These are phyloP conservation scores for Eupithecia abbreviata DNA, from an alignment of 2,888 invertebrate species.

Conservation along the genomic window DNA sequence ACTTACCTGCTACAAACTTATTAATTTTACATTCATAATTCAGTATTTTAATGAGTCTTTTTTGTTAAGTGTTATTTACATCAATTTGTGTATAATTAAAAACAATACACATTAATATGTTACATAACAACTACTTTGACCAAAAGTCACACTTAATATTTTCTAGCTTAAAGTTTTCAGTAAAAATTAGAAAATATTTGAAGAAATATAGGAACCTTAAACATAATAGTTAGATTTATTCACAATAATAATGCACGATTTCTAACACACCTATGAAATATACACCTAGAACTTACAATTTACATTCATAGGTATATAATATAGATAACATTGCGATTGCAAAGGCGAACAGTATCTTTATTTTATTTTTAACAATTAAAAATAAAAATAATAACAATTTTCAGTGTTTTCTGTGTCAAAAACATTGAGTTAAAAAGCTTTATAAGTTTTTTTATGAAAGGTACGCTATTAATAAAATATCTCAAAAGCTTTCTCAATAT, in stretches of 20 bases:
- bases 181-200: neutral
- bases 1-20: neutral
- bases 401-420: neutral
- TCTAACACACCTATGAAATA: neutral
- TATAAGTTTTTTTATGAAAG: no score
- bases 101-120: conserved; percentile 12
- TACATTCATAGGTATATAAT: neutral
- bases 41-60: conserved; percentile 22
- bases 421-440: neutral
- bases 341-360: neutral
- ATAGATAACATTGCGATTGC: neutral
- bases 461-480: neutral
- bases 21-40: conserved; percentile 18
- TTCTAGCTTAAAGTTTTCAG: neutral
- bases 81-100: neutral
- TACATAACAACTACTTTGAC: neutral
- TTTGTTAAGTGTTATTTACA: conserved; percentile 10
- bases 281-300: neutral
- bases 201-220: conserved; percentile 22
- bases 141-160: conserved; percentile 11
- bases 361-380: neutral
- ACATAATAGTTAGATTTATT: conserved; percentile 9
- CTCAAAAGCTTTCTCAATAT: neutral
- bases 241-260: conserved; percentile 2
- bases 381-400: neutral